Evolutionary conservation across 1,140 invertebrate genomes (phyloP), one percentile per base, ranked within the genome.

Genomic region (Drosophila nasuta): DNA sequence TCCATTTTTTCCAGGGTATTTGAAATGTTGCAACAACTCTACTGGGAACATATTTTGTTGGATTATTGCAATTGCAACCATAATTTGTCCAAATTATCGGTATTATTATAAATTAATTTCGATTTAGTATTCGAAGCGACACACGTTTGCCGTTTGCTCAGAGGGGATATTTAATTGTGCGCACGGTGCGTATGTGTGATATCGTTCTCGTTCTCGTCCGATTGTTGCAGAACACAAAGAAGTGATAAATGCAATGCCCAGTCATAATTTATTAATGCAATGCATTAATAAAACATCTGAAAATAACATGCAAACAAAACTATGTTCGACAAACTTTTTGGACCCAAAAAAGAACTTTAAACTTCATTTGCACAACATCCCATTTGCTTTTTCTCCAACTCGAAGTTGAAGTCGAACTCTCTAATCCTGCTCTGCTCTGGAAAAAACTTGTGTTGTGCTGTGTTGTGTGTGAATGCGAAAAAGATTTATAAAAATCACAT

Each of bases 11-110:
- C 33, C 46, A 30, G 60, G 51, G 68, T 64, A 71, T 64, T 25
- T 13, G 33, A 15, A 35, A 41, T 17, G 41, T 5, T 25, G 17
- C 15, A 30, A 54, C 15, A 30, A 54, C 51, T 56, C 60, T 30
- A 17, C 17, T 4, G 60, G 60, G 59, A 71, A n/a, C 20, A 17
- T 20, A 13, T 11, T 3, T 6, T 3, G 43, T 41, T 17, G 51
- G 28, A 54, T 60, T 69, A 56, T 88, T 71, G 69, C 72, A 83
- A 89, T 89, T 83, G 81, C 80, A 74, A 72, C 81, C 66, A 81
- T 85, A 89, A 88, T 88, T 85, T 89, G 81, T 89, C 51, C 67
- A 88, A 88, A 88, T 88, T 88, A 88, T 89, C 83, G 75, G 59
- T 63, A 75, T 83, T 83, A 73, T 88, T 88, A 85, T 85, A 76